Evolutionary conservation across 2,888 invertebrate species (phyloP), one percentile per base, ranked within the genome.

Genomic region (Artemia sinica): DNA sequence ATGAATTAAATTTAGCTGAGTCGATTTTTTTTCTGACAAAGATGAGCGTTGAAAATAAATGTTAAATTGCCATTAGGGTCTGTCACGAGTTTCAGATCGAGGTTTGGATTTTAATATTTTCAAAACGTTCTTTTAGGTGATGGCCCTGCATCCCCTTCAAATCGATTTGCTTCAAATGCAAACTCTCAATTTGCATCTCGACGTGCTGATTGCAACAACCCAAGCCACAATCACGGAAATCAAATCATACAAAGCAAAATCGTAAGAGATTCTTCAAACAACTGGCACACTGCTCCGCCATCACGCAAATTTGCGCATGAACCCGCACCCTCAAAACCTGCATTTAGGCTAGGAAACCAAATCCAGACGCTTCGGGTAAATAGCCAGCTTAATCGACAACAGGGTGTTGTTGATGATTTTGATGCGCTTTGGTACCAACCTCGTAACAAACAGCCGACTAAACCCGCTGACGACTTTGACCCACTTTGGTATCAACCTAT

Each of bases 391-490:
- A 28, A 8, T n/a, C 14, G n/a, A 18, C 63, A 58, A 28, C 63
- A 58, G 63, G 8, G 14, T 28, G 63, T 28, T n/a, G 63, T 58
- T 58, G 12, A 58, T 28, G 63, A 58, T 28, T 58, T 58, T 58
- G 63, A 58, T 58, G 14, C 63, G 63, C 63, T 58, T 58, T 58
- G 63, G 63, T n/a, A n/a, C n/a, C n/a, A 58, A 18, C n/a, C n/a
- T 18, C 63, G 28, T n/a, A 58, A 58, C 9, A 58, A 18, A 28
- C 63, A 58, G 63, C 63, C n/a, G 28, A 28, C 63, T n/a, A 58
- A 58, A 18, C n/a, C 14, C n/a, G 63, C 63, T 58, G 63, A 58
- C 10, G 63, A 58, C n/a, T 58, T 58, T 58, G 63, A 58, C 28
- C 14, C 63, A 28, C 63, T 58, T 58, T 58, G 63, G 63, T 58